A percentile compares a stretch with the other conserved stretches of the same genome.
Conservation (phyloP, 2,888 invertebrate genomes). For the Drosophila acutilabella region DNA sequence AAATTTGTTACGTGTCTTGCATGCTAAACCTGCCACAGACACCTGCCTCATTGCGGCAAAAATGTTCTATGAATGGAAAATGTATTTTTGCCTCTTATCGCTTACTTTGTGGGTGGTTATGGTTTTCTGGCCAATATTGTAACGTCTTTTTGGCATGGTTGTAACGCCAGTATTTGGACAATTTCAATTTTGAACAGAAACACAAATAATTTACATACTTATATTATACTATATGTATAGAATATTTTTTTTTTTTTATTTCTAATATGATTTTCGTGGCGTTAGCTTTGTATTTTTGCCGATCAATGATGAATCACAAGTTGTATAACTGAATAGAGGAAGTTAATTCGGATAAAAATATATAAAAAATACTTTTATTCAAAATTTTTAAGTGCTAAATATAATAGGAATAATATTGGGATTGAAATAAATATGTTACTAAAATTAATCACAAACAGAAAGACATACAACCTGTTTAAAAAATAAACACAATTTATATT, state of each 20-base stretch:
- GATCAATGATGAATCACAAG: slow-evolving; percentile 39
- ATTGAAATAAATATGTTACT: background rate
- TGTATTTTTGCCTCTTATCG: slow-evolving; percentile 3
- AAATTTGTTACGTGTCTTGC: slow-evolving; percentile 54
- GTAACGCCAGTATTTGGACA: slow-evolving; percentile 45
- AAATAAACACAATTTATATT: too few relatives aligned
- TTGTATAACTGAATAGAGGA: slow-evolving; percentile 22
- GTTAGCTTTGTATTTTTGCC: slow-evolving; percentile 15
- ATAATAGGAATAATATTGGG: background rate
- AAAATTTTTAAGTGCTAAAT: background rate
- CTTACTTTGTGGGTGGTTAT: slow-evolving; percentile 51
- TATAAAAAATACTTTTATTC: background rate
- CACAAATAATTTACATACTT: slow-evolving; percentile 37
- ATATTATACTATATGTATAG: background rate
- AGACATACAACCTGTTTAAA: too few relatives aligned
- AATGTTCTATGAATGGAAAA: slow-evolving; percentile 43
- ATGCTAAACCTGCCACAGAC: slow-evolving; percentile 34
- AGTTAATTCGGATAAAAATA: slow-evolving; percentile 9
- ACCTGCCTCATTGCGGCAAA: slow-evolving; percentile 47
- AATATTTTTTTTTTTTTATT: background rate
- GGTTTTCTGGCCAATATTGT: slow-evolving; percentile 19
- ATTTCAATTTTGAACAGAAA: slow-evolving; percentile 38
- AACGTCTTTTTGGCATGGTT: slow-evolving; percentile 35
- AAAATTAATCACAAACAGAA: too few relatives aligned
- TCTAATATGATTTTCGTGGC: slow-evolving; percentile 21